A percentile compares a stretch with the other conserved stretches of the same genome.
These are phyloP conservation scores for Nephrotoma guestfalica DNA, from an alignment of 2,888 invertebrate species.

Conservation along the genomic window DNA sequence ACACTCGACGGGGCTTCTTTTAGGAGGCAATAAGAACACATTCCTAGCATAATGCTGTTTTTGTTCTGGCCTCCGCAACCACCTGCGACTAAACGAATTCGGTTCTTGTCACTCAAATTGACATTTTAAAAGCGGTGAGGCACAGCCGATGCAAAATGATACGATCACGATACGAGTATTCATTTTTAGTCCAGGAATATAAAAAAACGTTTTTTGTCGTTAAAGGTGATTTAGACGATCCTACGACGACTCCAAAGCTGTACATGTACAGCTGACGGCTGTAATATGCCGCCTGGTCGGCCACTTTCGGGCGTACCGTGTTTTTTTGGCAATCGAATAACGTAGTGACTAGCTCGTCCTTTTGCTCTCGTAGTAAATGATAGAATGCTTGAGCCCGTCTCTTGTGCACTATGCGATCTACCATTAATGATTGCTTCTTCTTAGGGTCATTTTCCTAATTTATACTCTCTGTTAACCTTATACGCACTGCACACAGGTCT, in stretches of 20 bases:
- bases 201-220: conserved; percentile 8
- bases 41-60: conserved; percentile 17
- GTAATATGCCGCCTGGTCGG: conserved; percentile 20
- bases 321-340: conserved; percentile 22
- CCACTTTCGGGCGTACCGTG: conserved; percentile 17
- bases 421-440: conserved; percentile 8
- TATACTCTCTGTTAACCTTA: conserved; percentile 4
- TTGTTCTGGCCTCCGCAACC: conserved; percentile 22
- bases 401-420: conserved; percentile 13
- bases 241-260: conserved; percentile 18
- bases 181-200: conserved; percentile 20
- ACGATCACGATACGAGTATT: conserved; percentile 19
- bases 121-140: conserved; percentile 12
- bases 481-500: too few species aligned
- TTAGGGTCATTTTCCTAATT: conserved; percentile 4
- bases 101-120: conserved; percentile 5
- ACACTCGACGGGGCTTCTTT: conserved; percentile 13
- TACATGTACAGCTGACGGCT: conserved; percentile 18
- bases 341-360: conserved; percentile 13
- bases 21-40: conserved; percentile 15
- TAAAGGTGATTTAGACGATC: conserved; percentile 11
- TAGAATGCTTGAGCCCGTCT: conserved; percentile 16
- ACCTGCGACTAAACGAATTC: conserved; percentile 18
- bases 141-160: conserved; percentile 20
- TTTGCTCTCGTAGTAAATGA: conserved; percentile 12